phyloP scores from a whole-genome alignment of 2,797 vertebrate genomes.

The Eurystomus glaucurus region DNA sequence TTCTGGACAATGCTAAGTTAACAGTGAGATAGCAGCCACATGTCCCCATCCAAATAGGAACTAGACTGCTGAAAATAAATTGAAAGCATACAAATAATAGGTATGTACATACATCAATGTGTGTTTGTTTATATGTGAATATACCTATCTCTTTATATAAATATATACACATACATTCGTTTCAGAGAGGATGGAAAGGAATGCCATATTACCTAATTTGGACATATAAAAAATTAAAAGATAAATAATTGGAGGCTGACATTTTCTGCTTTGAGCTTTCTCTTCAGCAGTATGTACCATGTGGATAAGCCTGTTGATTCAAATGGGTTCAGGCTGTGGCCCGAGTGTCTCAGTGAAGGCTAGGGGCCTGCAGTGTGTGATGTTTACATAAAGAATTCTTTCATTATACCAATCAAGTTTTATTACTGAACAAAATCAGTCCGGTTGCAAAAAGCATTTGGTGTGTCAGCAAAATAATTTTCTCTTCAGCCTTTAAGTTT shows the following conservation, averaged over 20 bases:
- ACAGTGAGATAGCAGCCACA: neutral
- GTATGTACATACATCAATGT: neutral
- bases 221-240: neutral
- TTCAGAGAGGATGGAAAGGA: neutral
- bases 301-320: neutral
- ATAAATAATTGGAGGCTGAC: neutral
- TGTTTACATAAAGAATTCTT: conserved; percentile 31
- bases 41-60: neutral
- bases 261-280: neutral
- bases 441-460: conserved; percentile 3
- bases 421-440: conserved; percentile 53
- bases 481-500: conserved; percentile 34
- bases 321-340: neutral
- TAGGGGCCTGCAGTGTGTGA: neutral
- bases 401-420: conserved; percentile 59
- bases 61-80: neutral
- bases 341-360: neutral
- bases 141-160: neutral
- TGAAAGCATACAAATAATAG: neutral
- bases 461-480: conserved; percentile 57
- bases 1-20: neutral
- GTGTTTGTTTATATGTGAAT: neutral
- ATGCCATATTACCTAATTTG: neutral
- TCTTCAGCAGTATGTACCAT: neutral
- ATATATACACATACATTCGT: neutral